Base-by-base conservation (phyloP, 2,797 vertebrate genomes). In the Danio jaintianensis region DNA sequence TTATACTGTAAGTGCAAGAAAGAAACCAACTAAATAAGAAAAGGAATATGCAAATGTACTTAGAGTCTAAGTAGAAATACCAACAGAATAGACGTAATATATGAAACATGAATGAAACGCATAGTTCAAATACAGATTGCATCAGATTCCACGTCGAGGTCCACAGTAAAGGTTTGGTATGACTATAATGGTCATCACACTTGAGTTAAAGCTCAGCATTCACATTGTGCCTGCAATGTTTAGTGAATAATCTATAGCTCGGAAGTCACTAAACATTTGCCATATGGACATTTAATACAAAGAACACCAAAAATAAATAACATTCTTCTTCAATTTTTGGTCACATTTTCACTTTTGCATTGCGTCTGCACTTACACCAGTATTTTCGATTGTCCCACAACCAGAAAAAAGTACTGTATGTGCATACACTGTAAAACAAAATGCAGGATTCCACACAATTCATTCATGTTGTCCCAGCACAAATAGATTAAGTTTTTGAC, bases 111-210 rank as follows among this genome's bases (percentile, higher is more conserved):
- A 61, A 48, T 29, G 11, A 47, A 1, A 47, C 45, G 47, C 47
- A 7, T 47, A 47, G 7, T 63, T 5, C 43, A 36, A 68, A 55
- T 58, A 38, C 52, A 71, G 43, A 52, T 20, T 56, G 63, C 42
- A 11, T 79, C 6, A 7, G 36, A 61, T 77, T 80, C 11, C 43
- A 84, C 53, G 73, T 67, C 40, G 70, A 70, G 38, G 16, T 80
- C 56, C 72, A 80, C 45, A 83, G 77, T 50, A 59, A 72, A 84
- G 36, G 53, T 75, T 58, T 61, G 43, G 77, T 62, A 68, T 63
- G 42, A 55, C 47, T 74, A 53, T 70, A 75, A 62, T 13, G 5
- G 29, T 38, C 62, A 71, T 62, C 75, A 79, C 63, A 79, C 69
- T 75, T 67, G 45, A 78, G 22, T 75, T 78, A 52, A 68, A 56